Base-by-base conservation (phyloP, 2,797 vertebrate genomes). In the Dermochelys coriacea region DNA sequence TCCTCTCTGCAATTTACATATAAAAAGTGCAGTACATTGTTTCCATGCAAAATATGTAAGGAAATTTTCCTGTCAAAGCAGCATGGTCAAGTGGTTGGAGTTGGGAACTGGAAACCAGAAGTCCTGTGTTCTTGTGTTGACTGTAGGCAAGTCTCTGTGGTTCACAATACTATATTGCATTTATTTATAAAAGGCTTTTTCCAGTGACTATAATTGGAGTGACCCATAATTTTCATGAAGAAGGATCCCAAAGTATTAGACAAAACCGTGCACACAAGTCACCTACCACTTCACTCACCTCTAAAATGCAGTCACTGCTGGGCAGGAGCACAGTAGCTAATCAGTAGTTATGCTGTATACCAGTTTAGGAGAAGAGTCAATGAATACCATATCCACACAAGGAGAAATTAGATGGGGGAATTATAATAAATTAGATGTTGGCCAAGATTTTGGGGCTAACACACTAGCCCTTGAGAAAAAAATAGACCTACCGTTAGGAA, bases 31-130 rank as follows among this genome's bases (percentile, higher is more conserved):
- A 84, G 4, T 74, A 79, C 0, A 0, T 47, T 91, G 78, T 82
- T 96, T 94, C 86, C 85, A 29, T 81, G 45, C 84, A 93, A 94
- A 83, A 94, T 71, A 34, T 82, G 11, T 82, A 84, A 89, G 64
- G 5, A 1, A 49, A 52, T 83, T 80, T 94, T 90, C 86, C 79
- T 85, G 41, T 45, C 19, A 92, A 79, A 94, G 87, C 37, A 88
- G 54, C 11, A 52, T 50, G 89, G 52, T 41, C 16, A 61, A 54
- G 87, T 90, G 87, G 83, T 90, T 77, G 74, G 12, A 77, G 27
- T 12, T 29, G 4, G 14, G 27, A 7, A 75, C 86, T 93, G 55
- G 87, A 64, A 85, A 64, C 18, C 68, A 96, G 85, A 90, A 93
- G 80, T 79, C 93, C 89, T 91, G 85, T 47, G 61, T 57, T 77